A percentile compares a stretch with the other conserved stretches of the same genome.
phyloP scores from a whole-genome alignment of 1,140 invertebrate species.

The Drosophila mojavensis region DNA sequence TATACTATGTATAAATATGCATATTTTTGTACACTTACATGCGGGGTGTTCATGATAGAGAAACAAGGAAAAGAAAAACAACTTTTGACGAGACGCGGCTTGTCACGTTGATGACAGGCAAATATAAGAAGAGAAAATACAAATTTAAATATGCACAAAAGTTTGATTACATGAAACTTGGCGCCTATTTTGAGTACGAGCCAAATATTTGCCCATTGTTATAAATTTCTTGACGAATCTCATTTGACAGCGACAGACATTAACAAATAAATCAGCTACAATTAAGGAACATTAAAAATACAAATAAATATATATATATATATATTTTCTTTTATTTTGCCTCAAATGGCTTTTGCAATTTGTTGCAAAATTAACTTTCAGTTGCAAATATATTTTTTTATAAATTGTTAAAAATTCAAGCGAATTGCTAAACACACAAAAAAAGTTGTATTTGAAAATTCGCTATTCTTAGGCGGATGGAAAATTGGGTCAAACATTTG shows the following conservation, averaged over 20 bases:
- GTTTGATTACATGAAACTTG: slow-evolving; percentile 62
- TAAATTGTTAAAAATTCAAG: neutral
- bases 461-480: slow-evolving; percentile 63
- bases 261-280: slow-evolving; percentile 60
- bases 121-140: slow-evolving; percentile 3
- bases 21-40: neutral
- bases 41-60: slow-evolving; percentile 34
- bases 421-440: slow-evolving; percentile 2
- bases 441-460: slow-evolving; percentile 42
- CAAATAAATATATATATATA: slow-evolving; percentile 27
- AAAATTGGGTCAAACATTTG: slow-evolving; percentile 74
- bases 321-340: neutral
- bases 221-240: slow-evolving; percentile 59
- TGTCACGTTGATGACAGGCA: slow-evolving; percentile 53
- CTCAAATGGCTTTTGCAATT: no score
- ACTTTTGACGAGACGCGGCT: slow-evolving; percentile 8
- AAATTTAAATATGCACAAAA: slow-evolving; percentile 35
- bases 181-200: slow-evolving; percentile 57
- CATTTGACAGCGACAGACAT: slow-evolving; percentile 52
- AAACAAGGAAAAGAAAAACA: neutral
- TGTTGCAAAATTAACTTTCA: neutral
- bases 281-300: slow-evolving; percentile 35
- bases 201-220: slow-evolving; percentile 63
- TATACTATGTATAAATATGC: neutral
- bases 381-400: neutral